These are phyloP conservation scores for Solenopsis invicta DNA, from an alignment of 1,140 invertebrate genomes.

Conservation along the genomic window DNA sequence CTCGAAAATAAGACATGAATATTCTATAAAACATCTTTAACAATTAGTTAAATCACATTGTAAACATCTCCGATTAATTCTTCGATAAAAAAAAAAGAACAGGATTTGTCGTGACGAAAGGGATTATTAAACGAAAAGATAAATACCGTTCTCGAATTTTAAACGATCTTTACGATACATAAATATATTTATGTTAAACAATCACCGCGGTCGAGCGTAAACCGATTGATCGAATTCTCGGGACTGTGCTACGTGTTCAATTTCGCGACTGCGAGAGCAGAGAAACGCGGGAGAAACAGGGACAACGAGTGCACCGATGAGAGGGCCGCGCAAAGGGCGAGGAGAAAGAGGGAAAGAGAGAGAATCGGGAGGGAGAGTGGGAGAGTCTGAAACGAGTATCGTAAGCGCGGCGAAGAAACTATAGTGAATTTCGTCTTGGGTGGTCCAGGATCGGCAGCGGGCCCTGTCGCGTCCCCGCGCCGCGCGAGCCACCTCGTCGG, in stretches of 20 bases:
- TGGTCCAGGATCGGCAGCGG: constrained; percentile 84
- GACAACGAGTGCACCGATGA: constrained; percentile 34
- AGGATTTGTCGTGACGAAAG: neutral
- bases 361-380: constrained; percentile 18
- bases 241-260: constrained; percentile 22
- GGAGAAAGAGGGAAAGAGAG: constrained; percentile 18
- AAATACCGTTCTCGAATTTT: neutral
- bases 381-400: constrained; percentile 74
- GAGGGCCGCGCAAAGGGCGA: neutral
- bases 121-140: neutral
- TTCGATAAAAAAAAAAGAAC: neutral
- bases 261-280: constrained; percentile 25
- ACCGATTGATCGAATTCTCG: constrained; percentile 35
- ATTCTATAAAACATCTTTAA: neutral
- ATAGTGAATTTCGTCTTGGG: constrained; percentile 86
- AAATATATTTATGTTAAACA: constrained; percentile 23
- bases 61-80: neutral
- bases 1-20: neutral
- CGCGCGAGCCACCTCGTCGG: constrained; percentile 83
- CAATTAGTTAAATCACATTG: neutral
- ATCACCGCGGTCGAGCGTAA: constrained; percentile 12
- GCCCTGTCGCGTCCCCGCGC: constrained; percentile 84
- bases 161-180: neutral
- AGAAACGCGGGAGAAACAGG: neutral
- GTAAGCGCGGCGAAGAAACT: constrained; percentile 79